Conservation (phyloP, 2,888 invertebrate species). For the Drosophila peninsularis region DNA sequence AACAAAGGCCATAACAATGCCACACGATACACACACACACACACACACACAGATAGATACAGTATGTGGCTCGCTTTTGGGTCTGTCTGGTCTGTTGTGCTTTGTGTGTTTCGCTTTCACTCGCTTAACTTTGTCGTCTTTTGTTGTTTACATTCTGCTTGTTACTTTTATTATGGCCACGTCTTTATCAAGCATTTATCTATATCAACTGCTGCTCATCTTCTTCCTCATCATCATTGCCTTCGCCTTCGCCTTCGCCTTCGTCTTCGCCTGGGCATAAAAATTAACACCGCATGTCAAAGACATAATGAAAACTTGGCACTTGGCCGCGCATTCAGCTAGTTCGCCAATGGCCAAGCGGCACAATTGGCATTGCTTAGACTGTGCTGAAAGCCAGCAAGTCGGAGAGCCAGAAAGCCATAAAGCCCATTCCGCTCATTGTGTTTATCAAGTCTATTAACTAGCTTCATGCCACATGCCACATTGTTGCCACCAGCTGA, state of each 20-base stretch:
- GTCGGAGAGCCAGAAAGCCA: conserved; percentile 8
- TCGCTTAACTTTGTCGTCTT: conserved; percentile 54
- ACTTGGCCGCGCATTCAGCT: conserved; percentile 13
- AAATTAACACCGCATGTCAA: conserved; percentile 58
- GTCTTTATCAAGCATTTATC: conserved; percentile 40
- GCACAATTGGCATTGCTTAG: conserved; percentile 23
- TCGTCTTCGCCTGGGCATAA: conserved; percentile 33
- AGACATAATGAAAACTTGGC: conserved; percentile 47
- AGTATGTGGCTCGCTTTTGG: conserved; percentile 30
- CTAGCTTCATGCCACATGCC: conserved; percentile 5
- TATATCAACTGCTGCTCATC: conserved; percentile 18
- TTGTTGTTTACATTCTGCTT: conserved; percentile 55
- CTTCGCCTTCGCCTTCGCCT: background rate
- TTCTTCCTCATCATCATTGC: background rate
- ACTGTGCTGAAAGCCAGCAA: conserved; percentile 1
- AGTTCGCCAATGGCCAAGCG: conserved; percentile 18
- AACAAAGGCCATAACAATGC: conserved; percentile 68
- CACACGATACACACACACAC: conserved; percentile 30
- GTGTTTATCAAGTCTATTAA: conserved; percentile 30
- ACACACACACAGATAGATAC: conserved; percentile 28
- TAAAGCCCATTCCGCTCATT: conserved; percentile 24
- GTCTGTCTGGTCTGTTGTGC: conserved; percentile 13
- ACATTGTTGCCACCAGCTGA: conserved; percentile 30
- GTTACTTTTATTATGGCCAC: conserved; percentile 50
- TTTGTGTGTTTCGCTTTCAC: conserved; percentile 51